A percentile compares a stretch with the other conserved stretches of the same genome.
Evolutionary conservation across 2,888 invertebrate species (phyloP).

Genomic region (Apodemia hepburni): DNA sequence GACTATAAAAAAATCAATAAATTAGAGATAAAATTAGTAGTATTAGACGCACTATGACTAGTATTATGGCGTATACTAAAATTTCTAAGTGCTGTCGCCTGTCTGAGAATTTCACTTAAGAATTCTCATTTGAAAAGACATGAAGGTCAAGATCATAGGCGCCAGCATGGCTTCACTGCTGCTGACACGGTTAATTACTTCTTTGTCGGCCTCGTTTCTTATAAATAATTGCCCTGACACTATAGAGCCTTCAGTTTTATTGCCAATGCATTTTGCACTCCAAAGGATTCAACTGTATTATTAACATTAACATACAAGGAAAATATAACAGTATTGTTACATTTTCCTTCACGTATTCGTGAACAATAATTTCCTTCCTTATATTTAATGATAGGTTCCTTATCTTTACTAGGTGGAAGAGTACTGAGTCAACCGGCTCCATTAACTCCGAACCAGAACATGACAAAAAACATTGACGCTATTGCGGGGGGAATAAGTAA

Average conservation of each 20-base stretch:
- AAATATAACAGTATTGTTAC: too few species aligned
- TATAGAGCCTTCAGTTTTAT: slow-evolving; percentile 37
- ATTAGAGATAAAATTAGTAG: too few species aligned
- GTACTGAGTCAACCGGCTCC: too few species aligned
- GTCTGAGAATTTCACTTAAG: slow-evolving; percentile 35
- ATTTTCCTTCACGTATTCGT: not conserved
- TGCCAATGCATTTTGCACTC: slow-evolving; percentile 39
- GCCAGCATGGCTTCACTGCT: slow-evolving; percentile 51
- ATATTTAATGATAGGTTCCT: too few species aligned
- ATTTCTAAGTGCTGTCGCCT: slow-evolving; percentile 26
- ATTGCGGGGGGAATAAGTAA: too few species aligned
- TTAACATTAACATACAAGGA: slow-evolving; percentile 6
- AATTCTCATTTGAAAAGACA: slow-evolving; percentile 49
- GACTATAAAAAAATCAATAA: too few species aligned
- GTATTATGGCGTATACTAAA: slow-evolving; percentile 1
- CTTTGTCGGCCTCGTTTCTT: slow-evolving; percentile 37
- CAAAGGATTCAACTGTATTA: slow-evolving; percentile 34
- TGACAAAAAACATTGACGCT: too few species aligned
- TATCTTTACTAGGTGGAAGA: too few species aligned
- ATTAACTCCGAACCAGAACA: too few species aligned
- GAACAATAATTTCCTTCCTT: too few species aligned
- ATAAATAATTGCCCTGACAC: slow-evolving; percentile 39
- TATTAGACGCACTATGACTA: slow-evolving; percentile 17
- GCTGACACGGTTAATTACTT: slow-evolving; percentile 46
- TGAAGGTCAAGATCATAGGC: slow-evolving; percentile 53